Conservation (phyloP, 2,797 vertebrate genomes). For the Sebastes steindachneri region DNA sequence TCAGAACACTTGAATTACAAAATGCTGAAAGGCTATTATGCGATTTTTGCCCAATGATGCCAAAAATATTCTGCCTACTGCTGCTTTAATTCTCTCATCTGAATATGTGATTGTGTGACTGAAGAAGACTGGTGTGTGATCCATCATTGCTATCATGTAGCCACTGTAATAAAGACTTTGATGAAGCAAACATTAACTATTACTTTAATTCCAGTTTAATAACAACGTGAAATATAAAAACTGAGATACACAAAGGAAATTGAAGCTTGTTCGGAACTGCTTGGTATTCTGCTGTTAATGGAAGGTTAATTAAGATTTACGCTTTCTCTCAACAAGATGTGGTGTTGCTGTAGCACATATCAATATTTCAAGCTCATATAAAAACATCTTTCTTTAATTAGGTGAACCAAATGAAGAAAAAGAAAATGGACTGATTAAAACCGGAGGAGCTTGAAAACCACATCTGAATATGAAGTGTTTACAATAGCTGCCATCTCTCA, state of each 20-base stretch:
- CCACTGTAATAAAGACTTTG: no score
- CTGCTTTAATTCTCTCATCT: no score
- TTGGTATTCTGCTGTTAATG: background rate
- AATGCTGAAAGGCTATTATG: no score
- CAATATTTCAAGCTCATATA: background rate
- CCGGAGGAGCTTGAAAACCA: background rate
- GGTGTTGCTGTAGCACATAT: background rate
- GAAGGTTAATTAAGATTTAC: background rate
- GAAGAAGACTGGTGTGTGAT: no score
- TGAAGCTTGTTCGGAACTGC: background rate
- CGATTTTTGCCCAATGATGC: no score
- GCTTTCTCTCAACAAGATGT: background rate
- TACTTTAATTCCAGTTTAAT: no score
- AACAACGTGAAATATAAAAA: background rate
- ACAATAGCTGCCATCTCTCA: constrained; percentile 8
- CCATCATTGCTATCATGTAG: no score
- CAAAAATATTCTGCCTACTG: no score
- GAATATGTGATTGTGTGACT: no score
- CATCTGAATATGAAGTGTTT: constrained; percentile 19
- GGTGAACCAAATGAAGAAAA: background rate
- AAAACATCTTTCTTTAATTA: background rate
- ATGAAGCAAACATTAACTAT: no score
- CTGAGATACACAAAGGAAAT: background rate
- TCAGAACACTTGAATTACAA: no score
- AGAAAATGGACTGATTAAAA: background rate